Evolutionary conservation across 1,140 invertebrate species (phyloP).

Genomic region (Lepidurus arcticus): DNA sequence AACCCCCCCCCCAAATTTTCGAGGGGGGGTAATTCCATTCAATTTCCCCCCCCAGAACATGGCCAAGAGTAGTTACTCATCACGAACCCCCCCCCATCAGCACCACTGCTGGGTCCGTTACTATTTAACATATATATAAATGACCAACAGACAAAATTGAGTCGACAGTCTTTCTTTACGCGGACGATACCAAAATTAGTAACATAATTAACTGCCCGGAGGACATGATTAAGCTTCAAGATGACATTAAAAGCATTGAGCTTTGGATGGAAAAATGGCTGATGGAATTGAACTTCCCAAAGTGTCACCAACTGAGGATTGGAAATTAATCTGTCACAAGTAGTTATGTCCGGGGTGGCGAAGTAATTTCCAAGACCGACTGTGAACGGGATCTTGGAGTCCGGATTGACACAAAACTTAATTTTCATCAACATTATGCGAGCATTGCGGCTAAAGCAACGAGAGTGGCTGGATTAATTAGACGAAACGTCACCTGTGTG

Average conservation of each 20-base stretch:
- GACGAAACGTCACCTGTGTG: conserved; percentile 17
- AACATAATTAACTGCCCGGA: background rate
- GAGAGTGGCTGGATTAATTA: conserved; percentile 22
- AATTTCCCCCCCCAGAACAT: too few relatives aligned
- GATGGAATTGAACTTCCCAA: conserved; percentile 7
- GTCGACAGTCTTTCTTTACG: too few relatives aligned
- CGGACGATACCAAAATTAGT: too few relatives aligned
- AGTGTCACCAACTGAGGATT: background rate
- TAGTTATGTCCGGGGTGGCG: too few relatives aligned
- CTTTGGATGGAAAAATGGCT: background rate
- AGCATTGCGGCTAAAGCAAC: background rate
- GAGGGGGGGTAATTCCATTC: too few relatives aligned
- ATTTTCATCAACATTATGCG: background rate
- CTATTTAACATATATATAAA: background rate
- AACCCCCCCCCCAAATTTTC: too few relatives aligned
- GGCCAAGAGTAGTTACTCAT: too few relatives aligned
- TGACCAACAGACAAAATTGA: too few relatives aligned
- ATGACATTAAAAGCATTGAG: background rate
- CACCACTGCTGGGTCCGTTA: too few relatives aligned
- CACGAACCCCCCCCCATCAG: too few relatives aligned
- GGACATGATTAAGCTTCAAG: background rate
- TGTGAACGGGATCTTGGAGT: conserved; percentile 3
- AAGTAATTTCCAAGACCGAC: background rate
- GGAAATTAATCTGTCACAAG: too few relatives aligned
- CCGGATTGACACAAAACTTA: background rate